Evolutionary conservation across 37 sponge, comb jelly and placozoan genomes (phyloP).

Genomic region (Halisarca cf. caerulea): DNA sequence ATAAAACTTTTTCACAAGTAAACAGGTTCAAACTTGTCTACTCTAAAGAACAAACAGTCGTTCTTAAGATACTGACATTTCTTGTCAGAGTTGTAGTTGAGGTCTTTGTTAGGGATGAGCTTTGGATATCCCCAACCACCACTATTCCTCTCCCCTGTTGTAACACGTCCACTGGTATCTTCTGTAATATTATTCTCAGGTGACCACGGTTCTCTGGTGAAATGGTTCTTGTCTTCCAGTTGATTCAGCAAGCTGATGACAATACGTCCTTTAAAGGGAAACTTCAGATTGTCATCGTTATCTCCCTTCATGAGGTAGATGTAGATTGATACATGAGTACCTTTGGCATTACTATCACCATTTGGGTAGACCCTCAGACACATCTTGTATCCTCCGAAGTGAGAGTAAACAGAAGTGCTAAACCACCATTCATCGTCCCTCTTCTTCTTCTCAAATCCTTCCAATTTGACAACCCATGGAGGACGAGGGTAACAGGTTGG

Average conservation of each 20-base stretch:
- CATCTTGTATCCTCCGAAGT: conserved; percentile 42
- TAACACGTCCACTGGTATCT: background rate
- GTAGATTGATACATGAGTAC: background rate
- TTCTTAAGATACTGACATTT: conserved; percentile 13
- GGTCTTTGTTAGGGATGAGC: background rate
- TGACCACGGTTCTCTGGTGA: background rate
- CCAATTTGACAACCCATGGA: conserved; percentile 19
- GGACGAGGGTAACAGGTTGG: conserved; percentile 24
- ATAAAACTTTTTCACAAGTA: too few relatives aligned
- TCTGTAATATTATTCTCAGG: background rate
- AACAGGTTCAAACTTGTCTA: background rate
- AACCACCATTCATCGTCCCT: conserved; percentile 11
- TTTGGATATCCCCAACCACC: background rate
- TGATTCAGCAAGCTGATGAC: conserved; percentile 18
- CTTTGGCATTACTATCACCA: background rate
- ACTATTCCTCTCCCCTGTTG: background rate
- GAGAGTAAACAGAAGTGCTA: conserved; percentile 31
- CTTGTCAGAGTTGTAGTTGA: background rate
- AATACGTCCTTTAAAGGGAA: conserved; percentile 18
- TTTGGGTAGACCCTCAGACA: conserved; percentile 29
- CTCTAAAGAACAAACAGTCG: conserved; percentile 19
- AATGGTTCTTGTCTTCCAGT: background rate
- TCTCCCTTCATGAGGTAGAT: background rate
- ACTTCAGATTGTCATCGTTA: conserved; percentile 20
- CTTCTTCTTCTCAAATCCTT: conserved; percentile 8